A percentile compares a stretch with the other conserved stretches of the same genome.
phyloP scores from a whole-genome alignment of 2,113 vertebrate species.

The Sorex araneus region DNA sequence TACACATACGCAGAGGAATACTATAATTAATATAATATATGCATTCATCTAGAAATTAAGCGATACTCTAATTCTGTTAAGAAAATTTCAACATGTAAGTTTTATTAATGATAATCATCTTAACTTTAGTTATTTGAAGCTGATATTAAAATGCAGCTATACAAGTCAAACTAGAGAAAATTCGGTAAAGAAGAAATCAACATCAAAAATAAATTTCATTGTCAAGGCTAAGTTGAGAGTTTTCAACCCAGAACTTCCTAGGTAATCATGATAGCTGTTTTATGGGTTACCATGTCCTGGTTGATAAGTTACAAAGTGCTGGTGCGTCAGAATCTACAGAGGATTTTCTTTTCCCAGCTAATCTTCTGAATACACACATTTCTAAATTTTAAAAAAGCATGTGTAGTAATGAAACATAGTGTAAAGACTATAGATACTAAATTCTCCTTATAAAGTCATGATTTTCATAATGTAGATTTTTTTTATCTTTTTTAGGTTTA shows the following conservation, averaged over 20 bases:
- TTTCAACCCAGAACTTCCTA: conserved; percentile 48
- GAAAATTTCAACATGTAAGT: conserved; percentile 12
- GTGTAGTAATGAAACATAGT: not conserved
- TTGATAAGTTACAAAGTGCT: conserved; percentile 55
- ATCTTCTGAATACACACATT: not conserved
- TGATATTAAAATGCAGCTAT: conserved; percentile 48
- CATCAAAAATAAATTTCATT: conserved; percentile 51
- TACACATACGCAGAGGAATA: not conserved
- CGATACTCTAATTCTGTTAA: not conserved
- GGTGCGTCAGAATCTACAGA: conserved; percentile 69
- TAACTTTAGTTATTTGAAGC: conserved; percentile 70
- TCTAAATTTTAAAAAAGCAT: not conserved
- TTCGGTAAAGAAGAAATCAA: conserved; percentile 75
- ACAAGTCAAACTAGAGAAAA: conserved; percentile 69
- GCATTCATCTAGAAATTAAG: not conserved
- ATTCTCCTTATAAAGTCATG: not conserved
- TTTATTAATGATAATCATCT: conserved; percentile 60
- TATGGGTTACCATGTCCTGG: conserved; percentile 72
- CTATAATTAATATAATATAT: not conserved
- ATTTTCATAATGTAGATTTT: not conserved
- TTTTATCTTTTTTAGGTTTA: not conserved
- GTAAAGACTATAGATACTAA: not conserved
- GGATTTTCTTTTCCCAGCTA: conserved; percentile 44
- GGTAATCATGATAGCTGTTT: conserved; percentile 63
- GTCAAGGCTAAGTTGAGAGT: conserved; percentile 45